Evolutionary conservation across 2,888 invertebrate genomes (phyloP), one percentile per base, ranked within the genome.

Genomic region (Leuctra nigra): DNA sequence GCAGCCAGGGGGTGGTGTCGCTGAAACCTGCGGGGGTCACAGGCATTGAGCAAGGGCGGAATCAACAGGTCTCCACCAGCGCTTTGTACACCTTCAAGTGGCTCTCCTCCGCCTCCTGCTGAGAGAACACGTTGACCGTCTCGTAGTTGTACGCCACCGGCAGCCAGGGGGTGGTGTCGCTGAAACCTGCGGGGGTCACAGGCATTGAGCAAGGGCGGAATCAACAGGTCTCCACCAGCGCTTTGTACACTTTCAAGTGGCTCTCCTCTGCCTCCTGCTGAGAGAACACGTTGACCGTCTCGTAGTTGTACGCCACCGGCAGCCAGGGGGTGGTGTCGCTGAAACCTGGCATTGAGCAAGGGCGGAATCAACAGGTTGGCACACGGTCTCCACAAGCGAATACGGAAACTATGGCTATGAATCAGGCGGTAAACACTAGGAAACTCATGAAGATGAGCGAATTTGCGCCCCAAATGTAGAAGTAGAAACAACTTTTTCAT

Each of bases 281-380:
- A 14, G 59, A 60, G 54, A 63, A 59, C 9, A 68, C 67, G 57
- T 67, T 68, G 11, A 64, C 39, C 4, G 47, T 60, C 29, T 54
- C 53, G 22, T 25, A 59, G 38, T 56, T 57, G 9, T 67, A 62
- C 2, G 58, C 62, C 9, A 68, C 61, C 7, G 63, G 65, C 16
- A 66, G 39, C 66, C 67, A 68, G 1, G 66, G 60, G 4, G 48
- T 57, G 9, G 53, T 55, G 13, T 56, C 59, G n/a, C 65, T 62
- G 55, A 68, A 68, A 22, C 67, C 68, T 62, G n/a, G n/a, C n/a
- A n/a, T n/a, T n/a, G n/a, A n/a, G n/a, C n/a, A n/a, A n/a, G 84
- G 81, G 9, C 78, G 76, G 58, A 82, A 77, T 0, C 67, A 64
- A 25, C 80, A 69, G 6, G 73, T 68, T 59, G 73, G 70, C 2